These are phyloP conservation scores for Erinaceus europaeus DNA, from an alignment of 2,113 vertebrate species.

Conservation along the genomic window DNA sequence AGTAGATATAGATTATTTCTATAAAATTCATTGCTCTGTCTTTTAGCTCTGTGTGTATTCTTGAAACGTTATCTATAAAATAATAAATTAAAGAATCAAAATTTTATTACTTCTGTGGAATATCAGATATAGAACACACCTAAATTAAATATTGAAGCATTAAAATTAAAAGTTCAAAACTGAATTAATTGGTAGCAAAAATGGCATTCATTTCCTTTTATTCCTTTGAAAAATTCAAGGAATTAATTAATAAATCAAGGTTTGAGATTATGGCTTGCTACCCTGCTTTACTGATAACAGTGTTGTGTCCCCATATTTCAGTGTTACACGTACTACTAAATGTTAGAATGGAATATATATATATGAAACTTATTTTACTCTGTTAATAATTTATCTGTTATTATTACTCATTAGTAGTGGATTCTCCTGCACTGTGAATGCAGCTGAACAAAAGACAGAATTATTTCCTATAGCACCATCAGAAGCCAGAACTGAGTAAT, in stretches of 20 bases:
- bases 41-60: slow-evolving; percentile 34
- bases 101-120: slow-evolving; percentile 39
- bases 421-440: not conserved
- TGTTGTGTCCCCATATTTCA: not conserved
- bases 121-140: not conserved
- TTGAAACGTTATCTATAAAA: slow-evolving; percentile 43
- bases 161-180: slow-evolving; percentile 41
- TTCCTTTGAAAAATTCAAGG: slow-evolving; percentile 8
- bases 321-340: not conserved
- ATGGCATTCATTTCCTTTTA: not conserved
- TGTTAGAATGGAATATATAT: not conserved
- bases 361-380: not conserved
- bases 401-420: not conserved
- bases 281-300: not conserved
- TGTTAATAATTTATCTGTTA: not conserved
- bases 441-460: not conserved
- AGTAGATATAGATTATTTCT: slow-evolving; percentile 54
- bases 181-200: slow-evolving; percentile 13
- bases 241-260: slow-evolving; percentile 6
- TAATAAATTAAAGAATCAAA: slow-evolving; percentile 34
- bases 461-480: no score
- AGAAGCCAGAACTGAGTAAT: no score
- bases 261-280: not conserved
- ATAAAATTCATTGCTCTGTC: slow-evolving; percentile 41
- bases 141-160: slow-evolving; percentile 44